Percentiles rank a stretch among this genome's conserved stretches.
Conservation (phyloP, 2,113 vertebrate genomes). For the Neolamprologus falcicula region DNA sequence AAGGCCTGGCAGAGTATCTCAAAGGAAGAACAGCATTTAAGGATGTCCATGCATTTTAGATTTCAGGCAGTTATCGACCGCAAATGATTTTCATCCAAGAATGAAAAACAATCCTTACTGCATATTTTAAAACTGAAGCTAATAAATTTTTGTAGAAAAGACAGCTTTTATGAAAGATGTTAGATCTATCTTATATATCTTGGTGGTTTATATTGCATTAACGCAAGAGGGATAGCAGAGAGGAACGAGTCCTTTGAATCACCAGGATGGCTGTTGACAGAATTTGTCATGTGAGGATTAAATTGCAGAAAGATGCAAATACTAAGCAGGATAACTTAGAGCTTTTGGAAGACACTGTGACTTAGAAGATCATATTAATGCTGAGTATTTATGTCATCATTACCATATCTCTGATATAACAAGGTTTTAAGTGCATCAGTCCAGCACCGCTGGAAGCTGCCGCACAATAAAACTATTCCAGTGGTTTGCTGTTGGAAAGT, state of each 20-base stretch:
- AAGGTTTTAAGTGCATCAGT: background rate
- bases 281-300: background rate
- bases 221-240: background rate
- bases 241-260: background rate
- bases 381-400: background rate
- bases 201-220: background rate
- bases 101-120: background rate
- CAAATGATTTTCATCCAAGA: background rate
- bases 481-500: background rate
- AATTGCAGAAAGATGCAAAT: background rate
- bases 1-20: background rate
- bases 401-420: background rate
- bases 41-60: background rate
- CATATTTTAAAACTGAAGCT: background rate
- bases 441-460: background rate
- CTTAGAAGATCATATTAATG: background rate
- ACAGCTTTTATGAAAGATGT: background rate
- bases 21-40: background rate
- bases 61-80: background rate
- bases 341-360: background rate
- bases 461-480: background rate
- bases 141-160: background rate
- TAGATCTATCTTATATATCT: background rate
- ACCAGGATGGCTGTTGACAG: background rate
- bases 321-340: background rate